Evolutionary conservation across 2,113 vertebrate species (phyloP).

Genomic region (Pitta sordida): DNA sequence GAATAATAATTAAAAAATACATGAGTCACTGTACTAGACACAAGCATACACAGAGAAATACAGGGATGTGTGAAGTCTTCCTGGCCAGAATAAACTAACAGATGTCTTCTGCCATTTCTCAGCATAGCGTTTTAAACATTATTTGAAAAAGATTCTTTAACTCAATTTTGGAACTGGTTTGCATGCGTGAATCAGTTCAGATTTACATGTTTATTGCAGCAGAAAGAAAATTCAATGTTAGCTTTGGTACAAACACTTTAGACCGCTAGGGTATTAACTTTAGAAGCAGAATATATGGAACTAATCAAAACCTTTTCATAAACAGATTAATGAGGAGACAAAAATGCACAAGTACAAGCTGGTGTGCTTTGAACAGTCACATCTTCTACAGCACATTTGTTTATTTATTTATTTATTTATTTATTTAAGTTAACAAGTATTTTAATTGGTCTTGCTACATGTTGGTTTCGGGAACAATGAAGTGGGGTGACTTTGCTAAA

Average conservation of each 20-base stretch:
- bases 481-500: not conserved
- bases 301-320: slow-evolving; percentile 37
- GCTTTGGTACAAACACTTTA: not conserved
- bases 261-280: slow-evolving; percentile 14
- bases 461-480: not conserved
- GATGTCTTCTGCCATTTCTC: not conserved
- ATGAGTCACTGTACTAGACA: not conserved
- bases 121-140: not conserved
- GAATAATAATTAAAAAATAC: not conserved
- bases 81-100: not conserved
- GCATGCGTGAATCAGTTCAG: not conserved
- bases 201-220: slow-evolving; percentile 40
- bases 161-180: slow-evolving; percentile 22
- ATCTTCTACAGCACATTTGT: not conserved
- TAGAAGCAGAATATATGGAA: slow-evolving; percentile 23
- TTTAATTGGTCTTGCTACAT: slow-evolving; percentile 28
- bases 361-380: slow-evolving; percentile 1
- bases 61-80: not conserved
- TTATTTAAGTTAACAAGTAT: slow-evolving; percentile 5
- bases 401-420: slow-evolving; percentile 23
- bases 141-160: not conserved
- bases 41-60: not conserved
- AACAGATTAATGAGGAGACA: slow-evolving; percentile 46
- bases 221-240: not conserved
- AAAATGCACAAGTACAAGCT: slow-evolving; percentile 16